Evolutionary conservation across 2,888 invertebrate genomes (phyloP).

Genomic region (Adela reaumurella): DNA sequence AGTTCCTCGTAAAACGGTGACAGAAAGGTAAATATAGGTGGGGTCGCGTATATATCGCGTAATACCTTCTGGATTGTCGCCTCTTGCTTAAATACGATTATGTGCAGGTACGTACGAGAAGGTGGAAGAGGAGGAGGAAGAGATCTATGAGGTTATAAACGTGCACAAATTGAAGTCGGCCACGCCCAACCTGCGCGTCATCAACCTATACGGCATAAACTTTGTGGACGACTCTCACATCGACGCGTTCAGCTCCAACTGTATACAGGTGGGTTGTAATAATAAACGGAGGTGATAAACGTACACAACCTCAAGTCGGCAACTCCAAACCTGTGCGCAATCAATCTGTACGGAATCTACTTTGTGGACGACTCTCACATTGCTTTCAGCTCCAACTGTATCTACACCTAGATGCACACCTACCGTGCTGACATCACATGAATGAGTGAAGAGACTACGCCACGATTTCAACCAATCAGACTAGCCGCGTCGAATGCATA

Average conservation of each 20-base stretch:
- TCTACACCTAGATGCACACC: no score
- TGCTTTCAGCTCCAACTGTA: constrained; percentile 94
- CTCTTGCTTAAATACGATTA: no score
- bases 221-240: constrained; percentile 99
- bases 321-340: constrained; percentile 94
- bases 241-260: constrained; percentile 95
- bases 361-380: constrained; percentile 99
- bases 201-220: constrained; percentile 97
- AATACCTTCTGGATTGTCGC: no score
- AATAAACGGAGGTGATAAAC: constrained; percentile 95
- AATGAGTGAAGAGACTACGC: no score
- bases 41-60: no score
- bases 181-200: constrained; percentile 94
- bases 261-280: constrained; percentile 67
- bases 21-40: no score
- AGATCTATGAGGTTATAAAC: constrained; percentile 98
- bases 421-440: no score
- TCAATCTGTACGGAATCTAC: constrained; percentile 97
- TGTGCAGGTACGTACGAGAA: constrained; percentile 92
- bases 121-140: constrained; percentile 97
- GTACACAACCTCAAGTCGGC: constrained; percentile 98
- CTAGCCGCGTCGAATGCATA: no score
- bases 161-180: constrained; percentile 98
- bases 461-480: no score
- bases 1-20: no score